A percentile compares a stretch with the other conserved stretches of the same genome.
These are phyloP conservation scores for Oreochromis tanganicae DNA, from an alignment of 2,113 vertebrate species.

Conservation along the genomic window DNA sequence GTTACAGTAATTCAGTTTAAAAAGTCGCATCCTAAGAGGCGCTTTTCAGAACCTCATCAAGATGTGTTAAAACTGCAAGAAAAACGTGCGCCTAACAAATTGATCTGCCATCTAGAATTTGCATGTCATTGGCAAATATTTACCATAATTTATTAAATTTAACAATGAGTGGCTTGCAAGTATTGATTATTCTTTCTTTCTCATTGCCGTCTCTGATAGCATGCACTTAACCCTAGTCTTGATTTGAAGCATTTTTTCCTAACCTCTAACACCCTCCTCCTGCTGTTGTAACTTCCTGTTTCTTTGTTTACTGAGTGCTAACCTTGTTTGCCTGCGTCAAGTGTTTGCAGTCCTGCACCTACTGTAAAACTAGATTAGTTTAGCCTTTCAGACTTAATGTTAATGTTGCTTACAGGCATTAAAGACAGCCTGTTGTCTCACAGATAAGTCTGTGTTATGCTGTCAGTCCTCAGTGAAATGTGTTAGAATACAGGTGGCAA, in stretches of 20 bases:
- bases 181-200: constrained; percentile 18
- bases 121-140: constrained; percentile 47
- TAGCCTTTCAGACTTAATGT: neutral
- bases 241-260: neutral
- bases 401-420: neutral
- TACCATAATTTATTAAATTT: constrained; percentile 3
- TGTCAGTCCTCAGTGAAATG: neutral
- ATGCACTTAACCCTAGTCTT: constrained; percentile 7
- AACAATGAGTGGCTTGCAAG: neutral
- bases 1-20: constrained; percentile 2
- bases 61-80: neutral
- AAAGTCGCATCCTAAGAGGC: neutral
- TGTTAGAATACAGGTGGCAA: neutral
- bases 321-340: neutral
- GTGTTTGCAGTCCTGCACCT: neutral
- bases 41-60: neutral
- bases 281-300: neutral
- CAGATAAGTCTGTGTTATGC: neutral
- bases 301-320: neutral
- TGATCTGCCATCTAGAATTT: constrained; percentile 2
- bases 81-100: neutral
- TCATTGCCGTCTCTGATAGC: neutral
- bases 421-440: neutral
- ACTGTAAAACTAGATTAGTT: neutral
- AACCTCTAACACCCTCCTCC: neutral